phyloP scores from a whole-genome alignment of 2,113 vertebrate species.

The Etheostoma cragini region DNA sequence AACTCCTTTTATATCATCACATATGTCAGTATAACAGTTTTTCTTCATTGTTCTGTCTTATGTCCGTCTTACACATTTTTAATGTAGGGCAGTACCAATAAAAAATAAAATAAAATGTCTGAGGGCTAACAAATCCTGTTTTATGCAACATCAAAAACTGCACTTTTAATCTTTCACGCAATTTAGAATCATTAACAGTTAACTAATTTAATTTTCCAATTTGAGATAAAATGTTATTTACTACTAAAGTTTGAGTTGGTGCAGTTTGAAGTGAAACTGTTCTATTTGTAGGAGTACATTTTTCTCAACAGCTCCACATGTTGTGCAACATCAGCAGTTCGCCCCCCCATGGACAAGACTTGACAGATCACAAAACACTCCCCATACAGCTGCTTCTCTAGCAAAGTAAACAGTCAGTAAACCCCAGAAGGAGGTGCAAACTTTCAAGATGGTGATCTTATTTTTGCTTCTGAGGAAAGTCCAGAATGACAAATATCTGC shows the following conservation, averaged over 20 bases:
- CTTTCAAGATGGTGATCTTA: not conserved
- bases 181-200: not conserved
- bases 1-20: too few species aligned
- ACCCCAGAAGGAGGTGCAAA: not conserved
- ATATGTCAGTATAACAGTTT: too few species aligned
- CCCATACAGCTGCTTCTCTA: constrained; percentile 15
- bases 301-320: constrained; percentile 29
- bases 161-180: too few species aligned
- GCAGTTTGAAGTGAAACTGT: constrained; percentile 15
- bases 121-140: not conserved
- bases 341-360: constrained; percentile 54
- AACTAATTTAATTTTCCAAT: not conserved
- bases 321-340: constrained; percentile 55
- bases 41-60: too few species aligned
- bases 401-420: constrained; percentile 17
- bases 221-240: too few species aligned
- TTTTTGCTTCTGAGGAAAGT: not conserved
- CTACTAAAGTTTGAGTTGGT: not conserved
- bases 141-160: not conserved
- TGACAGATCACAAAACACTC: constrained; percentile 53
- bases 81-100: too few species aligned
- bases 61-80: too few species aligned
- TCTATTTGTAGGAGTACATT: constrained; percentile 42
- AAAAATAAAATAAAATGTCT: too few species aligned
- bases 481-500: not conserved